A percentile compares a stretch with the other conserved stretches of the same genome.
phyloP scores from a whole-genome alignment of 2,113 vertebrate species.

The Platanista minor region DNA sequence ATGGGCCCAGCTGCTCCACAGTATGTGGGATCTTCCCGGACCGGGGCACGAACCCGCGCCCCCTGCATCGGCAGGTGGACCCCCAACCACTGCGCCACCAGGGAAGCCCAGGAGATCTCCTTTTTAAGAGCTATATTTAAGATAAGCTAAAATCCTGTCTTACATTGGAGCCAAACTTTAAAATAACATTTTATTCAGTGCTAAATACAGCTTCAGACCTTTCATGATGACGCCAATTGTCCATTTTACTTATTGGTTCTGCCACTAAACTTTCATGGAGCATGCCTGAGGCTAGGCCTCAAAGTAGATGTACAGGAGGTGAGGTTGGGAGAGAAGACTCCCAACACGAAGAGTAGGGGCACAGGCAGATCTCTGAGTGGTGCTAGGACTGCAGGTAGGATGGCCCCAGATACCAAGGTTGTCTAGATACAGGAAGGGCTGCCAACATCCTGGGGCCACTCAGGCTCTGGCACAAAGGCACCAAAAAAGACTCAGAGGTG shows the following conservation, averaged over 20 bases:
- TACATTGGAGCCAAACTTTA: neutral
- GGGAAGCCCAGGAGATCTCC: no score
- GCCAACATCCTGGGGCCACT: neutral
- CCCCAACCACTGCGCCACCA: no score
- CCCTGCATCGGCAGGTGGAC: no score
- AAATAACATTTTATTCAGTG: neutral
- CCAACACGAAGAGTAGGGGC: neutral
- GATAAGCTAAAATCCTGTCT: neutral
- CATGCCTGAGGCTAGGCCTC: neutral
- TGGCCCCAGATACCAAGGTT: neutral
- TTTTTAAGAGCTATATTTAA: neutral
- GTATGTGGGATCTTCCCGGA: no score
- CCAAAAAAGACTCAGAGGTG: neutral
- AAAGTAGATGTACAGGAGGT: neutral
- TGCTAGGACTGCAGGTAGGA: rapidly evolving
- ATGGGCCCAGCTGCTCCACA: no score
- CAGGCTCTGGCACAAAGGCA: neutral
- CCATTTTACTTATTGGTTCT: neutral
- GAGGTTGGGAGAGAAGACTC: neutral
- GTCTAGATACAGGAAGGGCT: neutral
- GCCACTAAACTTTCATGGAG: neutral
- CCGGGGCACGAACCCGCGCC: no score
- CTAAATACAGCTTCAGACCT: neutral
- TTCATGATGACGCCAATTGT: no score
- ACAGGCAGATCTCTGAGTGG: neutral